Base-by-base conservation (phyloP, 2,888 invertebrate species). In the Cataglyphis altisquamis region DNA sequence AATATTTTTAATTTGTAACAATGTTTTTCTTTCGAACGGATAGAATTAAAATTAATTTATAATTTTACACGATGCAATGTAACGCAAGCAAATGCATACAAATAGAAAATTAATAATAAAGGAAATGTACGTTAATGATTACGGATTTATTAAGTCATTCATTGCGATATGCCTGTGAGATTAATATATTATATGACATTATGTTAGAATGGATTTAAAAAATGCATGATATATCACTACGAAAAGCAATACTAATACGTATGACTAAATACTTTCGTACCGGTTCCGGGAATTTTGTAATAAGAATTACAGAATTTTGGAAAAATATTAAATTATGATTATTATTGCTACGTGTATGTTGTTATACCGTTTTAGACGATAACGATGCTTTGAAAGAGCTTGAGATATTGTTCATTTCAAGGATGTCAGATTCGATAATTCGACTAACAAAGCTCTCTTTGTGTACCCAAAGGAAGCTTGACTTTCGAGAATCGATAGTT, bases 401-500 rank as follows among this genome's bases (percentile, higher is more conserved):
- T 21, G 21, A 39, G 75, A 39, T 12, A 39, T 39, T 15, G 21
- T 18, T 75, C 25, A 67, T 67, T 77, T 77, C 29, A 8, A 77
- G 57, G n/a, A 57, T 32, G 55, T 8, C 29, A 41, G 55, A 77
- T 57, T 77, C 55, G 57, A 77, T 77, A 77, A 77, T 57, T 41
- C 67, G 55, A 41, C 12, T 77, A 67, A 67, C 29, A 41, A 57
- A 67, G 55, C 39, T 67, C 10, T 29, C 25, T 77, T 67, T 77
- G 55, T 66, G 8, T 1, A n/a, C 57, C 29, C 29, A 45, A 39
- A 66, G 66, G 36, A 12, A 57, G 57, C n/a, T 29, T 67, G 10
- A 29, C 67, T 77, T 55, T 67, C 41, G 29, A 67, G 57, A 67
- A 77, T 77, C 77, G 41, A 77, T 77, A 67, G 67, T 67, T 77